Base-by-base conservation (phyloP, 2,113 vertebrate genomes). In the Echinops telfairi region DNA sequence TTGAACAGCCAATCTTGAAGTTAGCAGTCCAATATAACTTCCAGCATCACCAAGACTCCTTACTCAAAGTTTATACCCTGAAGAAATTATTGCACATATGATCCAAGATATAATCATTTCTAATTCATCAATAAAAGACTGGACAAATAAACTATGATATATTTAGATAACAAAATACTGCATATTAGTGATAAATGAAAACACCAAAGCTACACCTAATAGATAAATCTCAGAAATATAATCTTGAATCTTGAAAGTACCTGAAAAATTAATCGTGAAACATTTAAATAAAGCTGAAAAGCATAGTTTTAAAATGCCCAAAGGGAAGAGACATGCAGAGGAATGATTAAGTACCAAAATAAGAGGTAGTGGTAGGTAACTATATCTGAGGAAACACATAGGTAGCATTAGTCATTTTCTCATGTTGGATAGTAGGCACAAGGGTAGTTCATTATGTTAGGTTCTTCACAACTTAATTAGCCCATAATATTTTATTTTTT, bases 261-360 rank as follows among this genome's bases (percentile, higher is more conserved):
- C 73, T 64, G 3, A 89, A 85, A 38, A 90, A 79, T 73, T 62
- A 11, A 88, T 29, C 73, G 8, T 60, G 40, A 17, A 93, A 10
- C 33, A 90, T 58, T 78, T 78, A 66, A 75, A 58, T 33, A 93
- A 90, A 92, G 47, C 22, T 83, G 38, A 64, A 83, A 87, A 90
- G 29, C 10, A 53, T 53, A 23, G 25, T 25, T 10, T 10, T 2
- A 66, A 89, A 90, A 90, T 73, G 73, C 76, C 38, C 53, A 91
- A 95, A 95, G 33, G 58, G 68, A 84, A 93, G 36, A 82, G 22
- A 89, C 4, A 43, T 43, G 16, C 25, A 27, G 5, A 23, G 40
- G 25, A 76, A 89, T 81, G 17, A 94, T 78, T 85, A 92, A 94
- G 82, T 43, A 88, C 31, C 66, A 79, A 89, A 86, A 86, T 89